A percentile compares a stretch with the other conserved stretches of the same genome.
These are phyloP conservation scores for Lepidostoma basale DNA, from an alignment of 1,140 invertebrate species.

Conservation along the genomic window DNA sequence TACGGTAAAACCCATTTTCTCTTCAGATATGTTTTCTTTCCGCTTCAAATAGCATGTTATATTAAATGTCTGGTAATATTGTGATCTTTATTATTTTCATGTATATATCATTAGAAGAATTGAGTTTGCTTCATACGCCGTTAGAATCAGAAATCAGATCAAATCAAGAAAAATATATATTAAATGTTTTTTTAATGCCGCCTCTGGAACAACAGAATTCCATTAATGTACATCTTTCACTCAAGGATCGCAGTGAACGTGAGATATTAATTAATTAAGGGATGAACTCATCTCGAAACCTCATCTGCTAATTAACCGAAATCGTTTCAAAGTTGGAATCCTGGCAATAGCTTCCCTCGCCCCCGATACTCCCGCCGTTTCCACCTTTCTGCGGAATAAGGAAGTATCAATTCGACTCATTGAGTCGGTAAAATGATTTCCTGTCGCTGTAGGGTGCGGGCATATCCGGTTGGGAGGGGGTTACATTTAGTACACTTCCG, in stretches of 20 bases:
- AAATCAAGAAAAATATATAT: no score
- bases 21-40: no score
- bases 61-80: no score
- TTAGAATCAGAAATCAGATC: no score
- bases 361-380: background rate
- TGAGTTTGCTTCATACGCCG: no score
- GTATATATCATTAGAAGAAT: no score
- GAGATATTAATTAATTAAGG: conserved; percentile 12
- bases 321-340: conserved; percentile 12
- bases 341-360: conserved; percentile 14
- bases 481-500: conserved; percentile 38
- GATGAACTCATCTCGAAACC: conserved; percentile 21
- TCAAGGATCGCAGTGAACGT: background rate
- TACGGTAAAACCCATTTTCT: no score
- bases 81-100: no score
- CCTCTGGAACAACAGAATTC: no score
- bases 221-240: no score
- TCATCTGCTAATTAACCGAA: conserved; percentile 27
- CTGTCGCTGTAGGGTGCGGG: conserved; percentile 21
- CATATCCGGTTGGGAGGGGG: conserved; percentile 2
- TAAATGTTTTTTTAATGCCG: no score
- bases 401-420: conserved; percentile 47
- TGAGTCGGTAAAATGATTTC: conserved; percentile 47
- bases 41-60: no score
- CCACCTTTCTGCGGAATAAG: conserved; percentile 37